Percentiles rank a stretch among this genome's conserved stretches.
phyloP scores from a whole-genome alignment of 2,888 invertebrate species.

The Phanerotoma sp. region DNA sequence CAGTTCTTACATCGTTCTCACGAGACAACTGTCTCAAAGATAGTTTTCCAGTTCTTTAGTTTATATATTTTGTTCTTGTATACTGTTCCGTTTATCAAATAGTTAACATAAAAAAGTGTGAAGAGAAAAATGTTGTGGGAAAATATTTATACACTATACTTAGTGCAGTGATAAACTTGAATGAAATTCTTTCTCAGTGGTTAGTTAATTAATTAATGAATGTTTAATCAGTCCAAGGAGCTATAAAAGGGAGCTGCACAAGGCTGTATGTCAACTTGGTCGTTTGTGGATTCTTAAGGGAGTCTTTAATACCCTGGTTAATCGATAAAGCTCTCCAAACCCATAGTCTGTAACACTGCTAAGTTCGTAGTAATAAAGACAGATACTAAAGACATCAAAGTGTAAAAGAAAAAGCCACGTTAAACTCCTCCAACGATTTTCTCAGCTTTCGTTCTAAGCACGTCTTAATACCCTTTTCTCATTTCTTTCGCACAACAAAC shows the following conservation, averaged over 20 bases:
- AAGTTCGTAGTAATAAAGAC: conserved; percentile 33
- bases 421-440: conserved; percentile 17
- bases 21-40: conserved; percentile 12
- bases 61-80: background rate
- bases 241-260: background rate
- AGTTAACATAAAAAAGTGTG: too few species aligned
- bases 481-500: background rate
- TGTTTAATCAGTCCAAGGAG: background rate
- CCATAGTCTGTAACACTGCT: conserved; percentile 18
- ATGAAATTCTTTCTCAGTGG: background rate
- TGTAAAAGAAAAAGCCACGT: conserved; percentile 23
- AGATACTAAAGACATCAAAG: conserved; percentile 26
- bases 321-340: conserved; percentile 33
- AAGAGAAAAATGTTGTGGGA: background rate
- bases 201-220: conserved; percentile 5
- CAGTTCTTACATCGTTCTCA: conserved; percentile 30
- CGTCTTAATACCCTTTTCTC: background rate
- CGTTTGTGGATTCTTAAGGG: conserved; percentile 27
- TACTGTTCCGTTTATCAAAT: too few species aligned
- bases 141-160: too few species aligned
- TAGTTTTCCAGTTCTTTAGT: background rate
- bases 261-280: background rate
- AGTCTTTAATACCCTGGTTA: conserved; percentile 30
- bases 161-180: background rate
- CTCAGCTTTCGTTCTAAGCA: conserved; percentile 6